Evolutionary conservation across 2,888 invertebrate species (phyloP).

Genomic region (Euplagia quadripunctaria): DNA sequence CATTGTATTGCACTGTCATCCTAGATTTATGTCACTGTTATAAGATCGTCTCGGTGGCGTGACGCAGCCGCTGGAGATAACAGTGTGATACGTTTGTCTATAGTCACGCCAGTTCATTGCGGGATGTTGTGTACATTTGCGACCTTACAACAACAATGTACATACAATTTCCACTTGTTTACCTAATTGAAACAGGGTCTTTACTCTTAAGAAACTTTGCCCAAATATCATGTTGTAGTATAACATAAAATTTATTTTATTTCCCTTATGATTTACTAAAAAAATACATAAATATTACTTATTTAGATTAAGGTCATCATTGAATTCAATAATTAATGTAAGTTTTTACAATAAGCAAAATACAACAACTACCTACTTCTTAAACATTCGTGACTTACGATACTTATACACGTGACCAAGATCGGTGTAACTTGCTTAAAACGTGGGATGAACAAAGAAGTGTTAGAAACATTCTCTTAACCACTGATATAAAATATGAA

Average conservation of each 20-base stretch:
- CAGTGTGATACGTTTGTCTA: constrained; percentile 37
- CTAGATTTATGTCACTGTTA: constrained; percentile 75
- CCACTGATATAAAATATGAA: too few relatives aligned
- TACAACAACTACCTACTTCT: not conserved
- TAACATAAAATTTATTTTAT: too few relatives aligned
- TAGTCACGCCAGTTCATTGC: constrained; percentile 29
- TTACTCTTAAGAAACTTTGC: too few relatives aligned
- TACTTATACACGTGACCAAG: not conserved
- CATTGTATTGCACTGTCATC: constrained; percentile 74
- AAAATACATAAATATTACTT: not conserved
- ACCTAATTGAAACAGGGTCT: not conserved
- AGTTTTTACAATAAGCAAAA: not conserved
- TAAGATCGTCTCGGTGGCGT: constrained; percentile 54
- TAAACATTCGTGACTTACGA: too few relatives aligned
- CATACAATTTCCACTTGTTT: not conserved
- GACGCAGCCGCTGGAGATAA: constrained; percentile 42
- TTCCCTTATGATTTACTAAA: not conserved
- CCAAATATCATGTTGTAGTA: not conserved
- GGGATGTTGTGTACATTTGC: constrained; percentile 10
- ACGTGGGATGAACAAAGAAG: not conserved
- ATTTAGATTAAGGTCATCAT: not conserved
- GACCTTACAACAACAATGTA: not conserved
- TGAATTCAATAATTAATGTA: not conserved
- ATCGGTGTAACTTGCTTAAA: not conserved
- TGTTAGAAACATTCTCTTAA: too few relatives aligned